Conservation (phyloP, 2,797 vertebrate species). For the Enoplosus armatus region DNA sequence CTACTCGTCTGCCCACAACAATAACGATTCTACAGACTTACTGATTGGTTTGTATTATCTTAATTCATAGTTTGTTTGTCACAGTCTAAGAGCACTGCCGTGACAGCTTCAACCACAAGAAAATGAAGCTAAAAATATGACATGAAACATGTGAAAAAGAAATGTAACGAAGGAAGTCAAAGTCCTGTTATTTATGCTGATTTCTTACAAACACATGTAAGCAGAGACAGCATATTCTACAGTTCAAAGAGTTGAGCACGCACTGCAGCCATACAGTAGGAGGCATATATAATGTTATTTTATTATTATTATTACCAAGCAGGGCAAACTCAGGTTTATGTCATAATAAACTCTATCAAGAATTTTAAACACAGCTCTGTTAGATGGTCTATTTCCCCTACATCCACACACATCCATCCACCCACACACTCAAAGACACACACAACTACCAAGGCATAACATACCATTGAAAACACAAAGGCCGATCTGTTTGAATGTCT, state of each 20-base stretch:
- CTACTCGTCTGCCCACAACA: background rate
- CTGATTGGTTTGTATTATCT: background rate
- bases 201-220: background rate
- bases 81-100: conserved; percentile 3
- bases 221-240: background rate
- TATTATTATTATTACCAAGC: conserved; percentile 6
- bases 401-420: conserved; percentile 40
- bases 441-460: conserved; percentile 26
- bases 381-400: conserved; percentile 23
- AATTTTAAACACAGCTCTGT: conserved; percentile 47
- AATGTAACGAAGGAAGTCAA: background rate
- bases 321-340: conserved; percentile 17
- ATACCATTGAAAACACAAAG: conserved; percentile 40
- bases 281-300: background rate
- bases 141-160: background rate
- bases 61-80: background rate
- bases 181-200: background rate
- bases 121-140: background rate
- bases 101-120: background rate
- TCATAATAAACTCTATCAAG: conserved; percentile 36
- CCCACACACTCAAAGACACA: conserved; percentile 21
- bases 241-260: conserved; percentile 5
- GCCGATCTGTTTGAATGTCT: conserved; percentile 46
- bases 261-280: background rate
- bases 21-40: background rate